Evolutionary conservation across 2,888 invertebrate species (phyloP).

Genomic region (Conchocele bisecta): DNA sequence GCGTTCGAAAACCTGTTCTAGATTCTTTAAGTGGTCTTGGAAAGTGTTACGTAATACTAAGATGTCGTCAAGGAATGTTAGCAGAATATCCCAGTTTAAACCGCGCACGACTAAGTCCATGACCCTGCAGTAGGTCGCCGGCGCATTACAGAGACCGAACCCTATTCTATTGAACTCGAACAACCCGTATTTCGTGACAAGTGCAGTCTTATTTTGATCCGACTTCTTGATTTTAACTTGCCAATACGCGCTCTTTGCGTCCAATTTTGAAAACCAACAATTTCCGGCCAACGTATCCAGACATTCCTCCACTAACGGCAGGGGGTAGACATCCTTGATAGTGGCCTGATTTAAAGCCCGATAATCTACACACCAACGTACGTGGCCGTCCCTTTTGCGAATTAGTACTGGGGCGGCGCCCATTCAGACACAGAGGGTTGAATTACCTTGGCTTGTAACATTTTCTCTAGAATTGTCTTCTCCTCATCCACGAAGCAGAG

Average conservation of each 20-base stretch:
- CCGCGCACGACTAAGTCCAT: slow-evolving; percentile 35
- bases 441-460: too few relatives aligned
- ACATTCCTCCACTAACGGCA: slow-evolving; percentile 17
- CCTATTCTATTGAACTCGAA: slow-evolving; percentile 48
- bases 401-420: neutral
- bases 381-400: too few relatives aligned
- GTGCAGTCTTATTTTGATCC: slow-evolving; percentile 51
- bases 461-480: too few relatives aligned
- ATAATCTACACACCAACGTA: too few relatives aligned
- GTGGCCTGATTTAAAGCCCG: too few relatives aligned
- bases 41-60: slow-evolving; percentile 20
- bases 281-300: slow-evolving; percentile 25
- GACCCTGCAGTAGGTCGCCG: slow-evolving; percentile 40
- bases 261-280: slow-evolving; percentile 26
- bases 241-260: too few relatives aligned
- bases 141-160: slow-evolving; percentile 50
- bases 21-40: slow-evolving; percentile 14
- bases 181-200: slow-evolving; percentile 46
- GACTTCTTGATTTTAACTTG: too few relatives aligned
- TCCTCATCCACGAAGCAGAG: too few relatives aligned
- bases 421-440: too few relatives aligned
- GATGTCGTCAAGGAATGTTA: slow-evolving; percentile 43
- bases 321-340: too few relatives aligned
- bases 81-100: slow-evolving; percentile 18
- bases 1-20: slow-evolving; percentile 32